phyloP scores from a whole-genome alignment of 2,797 vertebrate genomes.

The Alca torda region DNA sequence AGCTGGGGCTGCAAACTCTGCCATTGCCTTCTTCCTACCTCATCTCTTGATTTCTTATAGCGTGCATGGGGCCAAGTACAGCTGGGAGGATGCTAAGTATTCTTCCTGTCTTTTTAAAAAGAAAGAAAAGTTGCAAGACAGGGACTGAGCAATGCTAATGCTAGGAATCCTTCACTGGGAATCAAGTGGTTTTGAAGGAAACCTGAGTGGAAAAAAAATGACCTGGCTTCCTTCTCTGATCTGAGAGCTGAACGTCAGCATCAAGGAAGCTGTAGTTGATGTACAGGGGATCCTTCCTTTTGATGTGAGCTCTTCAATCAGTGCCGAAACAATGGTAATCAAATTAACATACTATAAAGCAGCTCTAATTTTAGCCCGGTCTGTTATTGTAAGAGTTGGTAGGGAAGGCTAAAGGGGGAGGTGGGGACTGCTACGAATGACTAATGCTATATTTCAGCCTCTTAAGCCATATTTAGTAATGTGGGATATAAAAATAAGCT shows the following conservation, averaged over 20 bases:
- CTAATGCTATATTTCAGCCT: constrained; percentile 71
- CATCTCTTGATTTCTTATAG: not conserved
- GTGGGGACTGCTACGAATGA: constrained; percentile 64
- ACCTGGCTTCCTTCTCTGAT: constrained; percentile 27
- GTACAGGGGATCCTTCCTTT: constrained; percentile 55
- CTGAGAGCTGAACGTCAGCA: constrained; percentile 33
- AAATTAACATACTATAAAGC: constrained; percentile 61
- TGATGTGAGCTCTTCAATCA: constrained; percentile 75
- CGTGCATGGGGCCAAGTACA: not conserved
- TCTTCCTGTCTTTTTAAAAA: not conserved
- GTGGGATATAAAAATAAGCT: constrained; percentile 85
- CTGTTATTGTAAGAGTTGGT: constrained; percentile 74
- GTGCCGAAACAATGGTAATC: constrained; percentile 81
- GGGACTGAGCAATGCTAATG: constrained; percentile 57
- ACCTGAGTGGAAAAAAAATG: not conserved
- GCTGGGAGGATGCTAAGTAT: not conserved
- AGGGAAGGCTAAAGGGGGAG: constrained; percentile 46
- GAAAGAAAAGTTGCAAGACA: constrained; percentile 50
- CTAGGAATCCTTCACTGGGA: constrained; percentile 51
- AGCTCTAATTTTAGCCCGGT: constrained; percentile 81
- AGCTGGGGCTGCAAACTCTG: not conserved
- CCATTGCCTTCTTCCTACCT: not conserved
- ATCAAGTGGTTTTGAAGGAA: constrained; percentile 52
- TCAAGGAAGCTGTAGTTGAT: constrained; percentile 8
- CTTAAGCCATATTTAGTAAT: constrained; percentile 86